A percentile compares a stretch with the other conserved stretches of the same genome.
phyloP scores from a whole-genome alignment of 2,888 invertebrate genomes.

The Machimus atricapillus region DNA sequence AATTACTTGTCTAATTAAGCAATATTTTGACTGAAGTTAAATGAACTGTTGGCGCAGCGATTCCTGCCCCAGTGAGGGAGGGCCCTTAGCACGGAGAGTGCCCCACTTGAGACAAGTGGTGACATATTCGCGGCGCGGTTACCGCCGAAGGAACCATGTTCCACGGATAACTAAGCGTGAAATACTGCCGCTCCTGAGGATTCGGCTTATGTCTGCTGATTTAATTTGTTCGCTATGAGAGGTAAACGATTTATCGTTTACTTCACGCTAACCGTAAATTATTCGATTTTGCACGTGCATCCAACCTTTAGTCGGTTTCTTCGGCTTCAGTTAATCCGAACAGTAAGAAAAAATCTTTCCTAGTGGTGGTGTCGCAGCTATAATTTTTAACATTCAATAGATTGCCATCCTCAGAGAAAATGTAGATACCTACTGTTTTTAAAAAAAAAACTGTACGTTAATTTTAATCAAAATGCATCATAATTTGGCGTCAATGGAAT shows the following conservation, averaged over 20 bases:
- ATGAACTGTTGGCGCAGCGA: neutral
- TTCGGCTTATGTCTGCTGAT: neutral
- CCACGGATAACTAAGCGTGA: slow-evolving; percentile 17
- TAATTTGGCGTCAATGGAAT: too few species aligned
- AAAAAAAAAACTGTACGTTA: too few species aligned
- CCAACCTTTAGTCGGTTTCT: neutral
- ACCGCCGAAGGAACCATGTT: neutral
- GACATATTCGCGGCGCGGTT: neutral
- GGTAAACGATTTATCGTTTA: slow-evolving; percentile 8
- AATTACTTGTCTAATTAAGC: slow-evolving; percentile 29
- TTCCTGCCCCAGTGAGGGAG: neutral
- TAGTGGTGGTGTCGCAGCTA: neutral
- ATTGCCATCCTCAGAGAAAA: too few species aligned
- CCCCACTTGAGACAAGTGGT: neutral
- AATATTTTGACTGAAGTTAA: slow-evolving; percentile 3
- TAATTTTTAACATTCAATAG: too few species aligned
- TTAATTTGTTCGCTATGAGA: slow-evolving; percentile 2
- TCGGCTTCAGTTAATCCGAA: neutral
- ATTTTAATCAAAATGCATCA: too few species aligned
- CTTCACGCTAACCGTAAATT: slow-evolving; percentile 10
- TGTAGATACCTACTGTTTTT: too few species aligned
- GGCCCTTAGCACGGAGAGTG: neutral
- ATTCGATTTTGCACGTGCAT: neutral
- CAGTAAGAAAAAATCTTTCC: neutral
- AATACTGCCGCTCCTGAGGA: neutral